Percentiles rank a stretch among this genome's conserved stretches.
Conservation (phyloP, 1,140 invertebrate genomes). For the Drosophila albomicans region DNA sequence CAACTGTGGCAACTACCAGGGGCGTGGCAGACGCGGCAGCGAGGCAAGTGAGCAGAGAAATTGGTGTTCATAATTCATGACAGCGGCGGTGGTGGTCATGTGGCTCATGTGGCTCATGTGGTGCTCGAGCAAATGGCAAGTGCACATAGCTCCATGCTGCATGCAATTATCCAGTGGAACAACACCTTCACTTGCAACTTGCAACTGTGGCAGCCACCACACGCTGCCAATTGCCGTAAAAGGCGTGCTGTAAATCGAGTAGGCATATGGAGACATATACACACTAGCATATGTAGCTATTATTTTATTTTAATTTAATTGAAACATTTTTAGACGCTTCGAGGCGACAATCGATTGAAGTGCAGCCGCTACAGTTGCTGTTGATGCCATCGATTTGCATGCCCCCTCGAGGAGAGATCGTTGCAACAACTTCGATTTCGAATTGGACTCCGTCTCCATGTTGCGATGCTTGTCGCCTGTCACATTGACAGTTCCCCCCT, state of each 20-base stretch:
- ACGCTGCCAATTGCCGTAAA: slow-evolving; percentile 60
- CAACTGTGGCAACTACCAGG: background rate
- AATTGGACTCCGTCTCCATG: slow-evolving; percentile 59
- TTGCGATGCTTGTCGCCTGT: slow-evolving; percentile 78
- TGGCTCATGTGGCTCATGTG: slow-evolving; percentile 41
- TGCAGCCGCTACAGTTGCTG: slow-evolving; percentile 43
- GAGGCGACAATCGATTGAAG: slow-evolving; percentile 71
- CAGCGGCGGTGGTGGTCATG: slow-evolving; percentile 13
- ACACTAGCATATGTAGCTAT: slow-evolving; percentile 9
- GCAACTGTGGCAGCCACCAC: slow-evolving; percentile 15
- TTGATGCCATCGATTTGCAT: slow-evolving; percentile 76
- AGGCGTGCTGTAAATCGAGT: slow-evolving; percentile 61
- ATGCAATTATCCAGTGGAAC: slow-evolving; percentile 66
- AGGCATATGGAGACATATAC: slow-evolving; percentile 32
- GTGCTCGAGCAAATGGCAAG: slow-evolving; percentile 42
- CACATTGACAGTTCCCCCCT: slow-evolving; percentile 71
- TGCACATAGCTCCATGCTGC: slow-evolving; percentile 48
- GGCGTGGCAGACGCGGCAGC: background rate
- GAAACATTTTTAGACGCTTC: slow-evolving; percentile 74
- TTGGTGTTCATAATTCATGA: slow-evolving; percentile 73
- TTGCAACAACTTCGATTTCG: slow-evolving; percentile 24
- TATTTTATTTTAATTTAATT: slow-evolving; percentile 81
- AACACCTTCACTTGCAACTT: slow-evolving; percentile 48
- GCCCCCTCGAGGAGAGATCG: slow-evolving; percentile 23
- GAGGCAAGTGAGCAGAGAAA: slow-evolving; percentile 45